Evolutionary conservation across 2,888 invertebrate genomes (phyloP).

Genomic region (Prenolepis imparis): DNA sequence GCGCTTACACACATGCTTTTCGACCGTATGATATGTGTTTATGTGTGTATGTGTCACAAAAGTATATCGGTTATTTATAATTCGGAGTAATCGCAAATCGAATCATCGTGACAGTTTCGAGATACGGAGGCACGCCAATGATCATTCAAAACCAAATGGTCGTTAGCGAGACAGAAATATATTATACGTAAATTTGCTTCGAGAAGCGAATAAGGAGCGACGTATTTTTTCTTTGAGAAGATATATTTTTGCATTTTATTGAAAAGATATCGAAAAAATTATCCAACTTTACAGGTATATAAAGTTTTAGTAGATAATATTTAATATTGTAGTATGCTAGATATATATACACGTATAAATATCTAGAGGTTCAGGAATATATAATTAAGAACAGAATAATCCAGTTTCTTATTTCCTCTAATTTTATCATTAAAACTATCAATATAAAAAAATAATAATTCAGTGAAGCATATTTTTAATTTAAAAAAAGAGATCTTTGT

Average conservation of each 20-base stretch:
- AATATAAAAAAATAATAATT: not conserved
- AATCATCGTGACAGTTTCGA: constrained; percentile 15
- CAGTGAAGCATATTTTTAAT: not conserved
- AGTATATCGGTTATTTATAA: constrained; percentile 6
- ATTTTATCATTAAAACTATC: not conserved
- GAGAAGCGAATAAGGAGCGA: not conserved
- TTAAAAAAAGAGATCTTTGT: not conserved
- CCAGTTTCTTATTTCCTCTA: not conserved
- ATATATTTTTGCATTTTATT: not conserved
- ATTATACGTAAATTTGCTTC: not conserved
- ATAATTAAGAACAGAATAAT: not conserved
- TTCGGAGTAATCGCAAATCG: not conserved
- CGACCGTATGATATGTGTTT: not conserved
- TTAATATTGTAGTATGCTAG: too few relatives aligned
- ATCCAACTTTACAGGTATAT: not conserved
- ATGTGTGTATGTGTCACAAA: too few relatives aligned
- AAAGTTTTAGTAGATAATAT: not conserved
- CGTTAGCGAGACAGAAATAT: not conserved
- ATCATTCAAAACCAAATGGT: not conserved
- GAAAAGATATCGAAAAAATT: not conserved
- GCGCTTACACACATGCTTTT: too few relatives aligned
- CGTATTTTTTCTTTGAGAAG: not conserved
- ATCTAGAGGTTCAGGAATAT: not conserved
- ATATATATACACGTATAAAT: not conserved
- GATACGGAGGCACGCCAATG: constrained; percentile 7